Evolutionary conservation across 35 echinoderm and acorn worm genomes (phyloP).

Genomic region (Lytechinus variegatus): DNA sequence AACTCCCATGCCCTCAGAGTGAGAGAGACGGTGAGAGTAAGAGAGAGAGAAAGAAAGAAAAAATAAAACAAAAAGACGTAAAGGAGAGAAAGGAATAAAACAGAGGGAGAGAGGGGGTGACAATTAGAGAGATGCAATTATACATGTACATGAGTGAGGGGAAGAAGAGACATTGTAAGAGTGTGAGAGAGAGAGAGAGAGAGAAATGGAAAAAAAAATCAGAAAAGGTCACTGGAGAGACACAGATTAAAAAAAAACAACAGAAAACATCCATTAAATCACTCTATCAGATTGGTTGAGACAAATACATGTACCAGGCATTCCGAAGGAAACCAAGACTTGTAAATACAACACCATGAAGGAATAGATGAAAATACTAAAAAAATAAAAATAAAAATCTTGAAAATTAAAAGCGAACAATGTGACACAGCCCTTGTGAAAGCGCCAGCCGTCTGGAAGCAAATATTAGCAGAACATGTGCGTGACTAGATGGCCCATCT

Average conservation of each 20-base stretch:
- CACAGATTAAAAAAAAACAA: neutral
- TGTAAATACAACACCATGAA: neutral
- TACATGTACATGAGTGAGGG: neutral
- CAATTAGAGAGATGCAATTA: neutral
- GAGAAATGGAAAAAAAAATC: neutral
- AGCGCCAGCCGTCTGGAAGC: constrained; percentile 5
- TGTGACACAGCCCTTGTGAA: neutral
- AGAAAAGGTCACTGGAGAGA: neutral
- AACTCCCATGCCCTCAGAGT: no score
- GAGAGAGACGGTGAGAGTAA: no score
- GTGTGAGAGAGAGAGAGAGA: neutral
- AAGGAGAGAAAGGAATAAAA: no score
- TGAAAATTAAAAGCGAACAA: neutral
- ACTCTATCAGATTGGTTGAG: neutral
- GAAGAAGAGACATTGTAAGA: neutral
- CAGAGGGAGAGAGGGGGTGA: no score
- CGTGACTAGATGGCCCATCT: constrained; percentile 1
- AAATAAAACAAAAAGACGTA: no score
- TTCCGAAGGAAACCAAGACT: neutral
- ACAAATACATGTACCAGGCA: neutral
- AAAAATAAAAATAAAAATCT: neutral
- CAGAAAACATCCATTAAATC: neutral
- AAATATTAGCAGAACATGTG: constrained; percentile 12
- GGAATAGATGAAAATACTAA: neutral
- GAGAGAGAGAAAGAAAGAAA: no score